Evolutionary conservation across 1,140 invertebrate genomes (phyloP), one percentile per base, ranked within the genome.

Genomic region (Oscheius sp.): DNA sequence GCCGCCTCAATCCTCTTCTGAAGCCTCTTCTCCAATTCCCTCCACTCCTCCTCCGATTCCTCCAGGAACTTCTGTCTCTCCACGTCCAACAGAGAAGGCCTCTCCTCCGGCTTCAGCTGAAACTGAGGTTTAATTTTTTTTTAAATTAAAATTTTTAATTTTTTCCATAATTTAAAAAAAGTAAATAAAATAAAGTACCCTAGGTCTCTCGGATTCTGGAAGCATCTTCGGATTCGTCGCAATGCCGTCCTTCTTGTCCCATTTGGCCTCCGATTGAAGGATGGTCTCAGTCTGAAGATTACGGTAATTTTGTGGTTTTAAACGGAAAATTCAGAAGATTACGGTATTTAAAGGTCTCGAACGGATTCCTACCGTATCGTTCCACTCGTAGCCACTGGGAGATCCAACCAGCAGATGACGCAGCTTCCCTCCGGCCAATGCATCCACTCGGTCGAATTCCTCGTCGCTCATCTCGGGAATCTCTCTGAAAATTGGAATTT

Each of bases 351-450:
- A 20, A 18, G 31, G 28, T 15, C 26, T 59, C 28, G 35, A 63
- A 63, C 7, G 20, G 13, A 13, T 38, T 7, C 35, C 7, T 58
- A 81, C 79, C 49, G 79, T 76, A 38, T 83, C 81, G 38, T 63
- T 76, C 82, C 82, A 83, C 18, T 70, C 68, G 58, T 84, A 83
- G 26, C 82, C 82, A 73, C 82, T 84, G 18, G 82, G 82, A 15
- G 82, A 83, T 42, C 82, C 82, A n/a, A 83, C 73, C 26, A 84
- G 65, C 23, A 83, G 72, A 74, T 83, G 82, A 2, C 82, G 46
- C 10, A 83, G 59, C 67, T 82, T 83, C 2, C 82, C 82, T 18
- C 74, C 72, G 15, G 77, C 65, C 13, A 83, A 71, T 31, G 65
- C 20, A 35, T 83, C 79, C 26, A 83, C 55, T 34, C 75, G 35